Evolutionary conservation across 2,888 invertebrate genomes (phyloP), one percentile per base, ranked within the genome.

Genomic region (Altica lythri): DNA sequence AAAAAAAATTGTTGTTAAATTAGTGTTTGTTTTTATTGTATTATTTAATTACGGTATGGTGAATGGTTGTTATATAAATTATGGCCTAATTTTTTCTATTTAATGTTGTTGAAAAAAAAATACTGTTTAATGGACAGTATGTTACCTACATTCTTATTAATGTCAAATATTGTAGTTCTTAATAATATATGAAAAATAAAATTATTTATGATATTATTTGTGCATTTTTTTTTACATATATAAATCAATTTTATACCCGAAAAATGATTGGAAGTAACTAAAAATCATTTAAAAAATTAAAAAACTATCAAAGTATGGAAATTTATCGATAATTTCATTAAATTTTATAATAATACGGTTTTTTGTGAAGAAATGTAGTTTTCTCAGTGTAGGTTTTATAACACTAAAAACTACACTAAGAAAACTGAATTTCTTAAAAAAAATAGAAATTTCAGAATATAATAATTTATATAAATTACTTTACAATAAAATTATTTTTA

Each of bases 21-120:
- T n/a, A n/a, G n/a, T n/a, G n/a, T n/a, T n/a, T n/a, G n/a, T n/a
- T n/a, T n/a, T n/a, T 22, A 52, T 44, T 60, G 37, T 44, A 50
- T 40, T 53, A 56, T 47, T 46, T 54, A 49, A 56, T 52, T 42
- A 55, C 56, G 47, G 57, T 51, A 37, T 56, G 57, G 40, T 49
- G 40, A 40, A 42, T 60, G 67, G 68, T 67, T 66, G 63, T 67
- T 67, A 67, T 63, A 62, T 59, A 68, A 69, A 63, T 27, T 47
- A 47, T 49, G 69, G 71, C 69, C 71, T 69, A 69, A 65, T 66
- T 68, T 67, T 66, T 71, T 68, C 66, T 64, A 67, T 70, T 71
- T 68, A 71, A 69, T 71, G 72, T 72, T 73, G 70, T 72, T 72
- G n/a, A n/a, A n/a, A n/a, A 68, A n/a, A 62, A 71, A 66, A 63